Evolutionary conservation across 2,888 invertebrate species (phyloP).

Genomic region (Perithous albicinctus): DNA sequence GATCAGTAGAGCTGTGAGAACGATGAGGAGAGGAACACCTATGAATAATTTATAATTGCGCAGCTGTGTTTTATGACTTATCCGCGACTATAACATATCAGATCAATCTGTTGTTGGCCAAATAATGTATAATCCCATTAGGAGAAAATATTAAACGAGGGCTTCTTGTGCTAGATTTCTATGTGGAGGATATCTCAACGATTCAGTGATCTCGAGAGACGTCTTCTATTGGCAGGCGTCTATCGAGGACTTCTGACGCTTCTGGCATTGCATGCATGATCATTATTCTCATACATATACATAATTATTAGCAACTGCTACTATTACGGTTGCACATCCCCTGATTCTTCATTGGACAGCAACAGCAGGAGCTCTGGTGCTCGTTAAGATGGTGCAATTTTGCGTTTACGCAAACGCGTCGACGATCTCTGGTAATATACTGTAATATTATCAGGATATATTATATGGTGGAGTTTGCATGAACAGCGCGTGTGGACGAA

Average conservation of each 20-base stretch:
- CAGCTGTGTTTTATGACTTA: slow-evolving; percentile 39
- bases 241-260: neutral
- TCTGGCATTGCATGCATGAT: slow-evolving; percentile 36
- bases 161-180: slow-evolving; percentile 1
- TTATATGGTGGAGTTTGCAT: neutral
- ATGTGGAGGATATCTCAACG: neutral
- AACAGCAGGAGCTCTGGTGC: slow-evolving; percentile 29
- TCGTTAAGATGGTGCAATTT: slow-evolving; percentile 64
- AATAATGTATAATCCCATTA: slow-evolving; percentile 22
- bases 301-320: slow-evolving; percentile 37
- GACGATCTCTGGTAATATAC: slow-evolving; percentile 20
- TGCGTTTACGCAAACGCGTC: slow-evolving; percentile 66
- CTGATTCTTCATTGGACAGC: slow-evolving; percentile 36
- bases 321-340: slow-evolving; percentile 68
- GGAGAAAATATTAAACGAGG: slow-evolving; percentile 22
- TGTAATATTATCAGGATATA: slow-evolving; percentile 25
- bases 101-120: slow-evolving; percentile 28
- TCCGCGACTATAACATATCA: neutral
- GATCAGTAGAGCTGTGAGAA: neutral
- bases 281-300: slow-evolving; percentile 51
- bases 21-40: neutral
- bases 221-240: neutral
- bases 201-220: neutral
- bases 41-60: slow-evolving; percentile 58
- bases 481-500: slow-evolving; percentile 8